Base-by-base conservation (phyloP, 2,113 vertebrate species). In the Sakesphorus luctuosus region DNA sequence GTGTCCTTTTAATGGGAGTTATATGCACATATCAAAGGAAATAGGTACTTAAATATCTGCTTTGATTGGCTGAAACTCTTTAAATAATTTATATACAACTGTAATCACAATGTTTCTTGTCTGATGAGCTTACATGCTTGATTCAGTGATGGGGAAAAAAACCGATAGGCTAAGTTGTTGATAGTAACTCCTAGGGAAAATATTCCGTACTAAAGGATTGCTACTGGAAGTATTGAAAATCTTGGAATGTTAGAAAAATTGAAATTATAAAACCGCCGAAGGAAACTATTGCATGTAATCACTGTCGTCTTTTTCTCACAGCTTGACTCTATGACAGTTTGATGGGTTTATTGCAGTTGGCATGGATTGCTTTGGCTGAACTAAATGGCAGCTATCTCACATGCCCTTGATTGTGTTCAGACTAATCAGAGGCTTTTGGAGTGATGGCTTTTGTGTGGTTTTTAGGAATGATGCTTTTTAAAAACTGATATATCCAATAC, bases 251-350 rank as follows among this genome's bases (percentile, higher is more conserved):
- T 97, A 97, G 94, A 96, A 95, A 97, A 98, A 97, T 97, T 97
- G 97, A 97, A 98, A 98, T 98, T 98, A 98, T 97, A 95, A 98
- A 98, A 76, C 87, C 96, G 96, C 94, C 92, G 96, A 97, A 98
- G 97, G 96, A 97, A 97, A 96, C 93, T 89, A 95, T 97, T 97
- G 97, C 93, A 93, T 96, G 92, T 97, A 98, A 97, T 98, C 95
- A 59, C 78, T 18, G 1, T 90, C 19, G 83, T 92, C 94, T 97
- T 93, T 96, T 94, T 73, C 96, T 98, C 98, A 97, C 98, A 98
- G 98, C 98, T 97, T 97, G 98, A 98, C 83, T 97, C 52, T 68
- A 80, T 97, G 97, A 97, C 97, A 98, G 97, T 92, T 97, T 98
- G 97, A 97, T 98, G 87, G 91, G 91, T 96, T 98, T 96, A 97